These are phyloP conservation scores for Coregonus suidteri DNA, from an alignment of 2,797 vertebrate species.

Conservation along the genomic window DNA sequence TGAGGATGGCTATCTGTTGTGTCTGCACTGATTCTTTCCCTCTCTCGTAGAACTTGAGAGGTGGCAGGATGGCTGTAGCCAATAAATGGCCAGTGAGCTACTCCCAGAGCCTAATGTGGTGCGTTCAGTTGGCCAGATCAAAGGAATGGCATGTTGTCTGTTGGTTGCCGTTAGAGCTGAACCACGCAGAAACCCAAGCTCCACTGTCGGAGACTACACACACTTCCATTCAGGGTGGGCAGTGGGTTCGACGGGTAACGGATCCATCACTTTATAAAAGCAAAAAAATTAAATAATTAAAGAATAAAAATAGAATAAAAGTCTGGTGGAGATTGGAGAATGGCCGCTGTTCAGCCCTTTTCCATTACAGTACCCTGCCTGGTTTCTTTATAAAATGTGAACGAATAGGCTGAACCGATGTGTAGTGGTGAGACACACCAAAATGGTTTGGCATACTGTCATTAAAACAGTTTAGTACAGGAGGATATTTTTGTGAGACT, in stretches of 20 bases:
- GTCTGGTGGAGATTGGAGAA: background rate
- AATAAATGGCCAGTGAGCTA: conserved; percentile 5
- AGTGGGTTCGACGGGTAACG: background rate
- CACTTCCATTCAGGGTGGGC: background rate
- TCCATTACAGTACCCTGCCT: background rate
- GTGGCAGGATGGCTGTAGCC: no score
- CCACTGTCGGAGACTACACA: background rate
- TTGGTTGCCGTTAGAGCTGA: background rate
- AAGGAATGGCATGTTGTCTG: background rate
- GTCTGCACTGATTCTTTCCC: conserved; percentile 63
- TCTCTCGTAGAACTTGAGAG: conserved; percentile 11
- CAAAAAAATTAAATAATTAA: background rate
- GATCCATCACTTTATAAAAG: background rate
- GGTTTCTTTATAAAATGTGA: background rate
- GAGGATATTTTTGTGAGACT: background rate
- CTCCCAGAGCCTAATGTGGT: no score
- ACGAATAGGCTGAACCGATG: background rate
- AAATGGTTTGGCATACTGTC: background rate
- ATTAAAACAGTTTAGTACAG: background rate
- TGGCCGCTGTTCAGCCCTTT: background rate
- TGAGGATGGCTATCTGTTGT: conserved; percentile 84
- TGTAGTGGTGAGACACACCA: background rate
- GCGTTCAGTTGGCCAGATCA: background rate
- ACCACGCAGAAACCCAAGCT: background rate
- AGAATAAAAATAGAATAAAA: background rate